Evolutionary conservation across 2,113 vertebrate genomes (phyloP), one percentile per base, ranked within the genome.

Genomic region (Indicator maculatus): DNA sequence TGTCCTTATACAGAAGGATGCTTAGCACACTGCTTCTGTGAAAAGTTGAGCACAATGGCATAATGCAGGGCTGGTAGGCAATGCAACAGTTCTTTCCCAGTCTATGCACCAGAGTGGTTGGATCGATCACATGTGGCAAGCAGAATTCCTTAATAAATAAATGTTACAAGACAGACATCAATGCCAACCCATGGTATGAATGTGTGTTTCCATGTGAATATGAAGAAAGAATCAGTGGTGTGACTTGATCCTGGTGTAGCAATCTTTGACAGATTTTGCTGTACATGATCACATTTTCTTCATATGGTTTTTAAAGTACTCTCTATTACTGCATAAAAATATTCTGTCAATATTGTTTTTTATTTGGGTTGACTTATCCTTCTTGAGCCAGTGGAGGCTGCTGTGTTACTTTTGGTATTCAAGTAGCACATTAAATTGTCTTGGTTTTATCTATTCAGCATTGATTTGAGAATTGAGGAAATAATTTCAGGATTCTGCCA

Each of bases 371-470:
- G 73, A 80, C 93, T 94, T 91, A 79, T 88, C 39, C 12, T 87
- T 87, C 36, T 26, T 76, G 64, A 73, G 59, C 59, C 65, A 53
- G 80, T 27, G 30, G n/a, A 76, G 36, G 33, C 36, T 96, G 30
- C 44, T 86, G 30, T 79, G 24, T 67, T 91, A 53, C 58, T 91
- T 93, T 89, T 84, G 63, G 36, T 58, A 61, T 44, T 89, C 53
- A 55, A 72, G 31, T 33, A 75, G 15, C 36, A 44, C 38, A 65
- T 88, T 82, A 86, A 92, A 66, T 18, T 79, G 23, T 59, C 71
- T 50, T 79, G 50, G 50, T 83, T 83, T 50, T 79, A 12, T 79
- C 38, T 91, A 3, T 91, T 81, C 59, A 66, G 16, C 36, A 36
- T 27, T 50, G 59, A 85, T 89, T 94, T 73, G 20, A 64, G 26